These are phyloP conservation scores for Pangasius macronema DNA, from an alignment of 2,797 vertebrate species.

Conservation along the genomic window DNA sequence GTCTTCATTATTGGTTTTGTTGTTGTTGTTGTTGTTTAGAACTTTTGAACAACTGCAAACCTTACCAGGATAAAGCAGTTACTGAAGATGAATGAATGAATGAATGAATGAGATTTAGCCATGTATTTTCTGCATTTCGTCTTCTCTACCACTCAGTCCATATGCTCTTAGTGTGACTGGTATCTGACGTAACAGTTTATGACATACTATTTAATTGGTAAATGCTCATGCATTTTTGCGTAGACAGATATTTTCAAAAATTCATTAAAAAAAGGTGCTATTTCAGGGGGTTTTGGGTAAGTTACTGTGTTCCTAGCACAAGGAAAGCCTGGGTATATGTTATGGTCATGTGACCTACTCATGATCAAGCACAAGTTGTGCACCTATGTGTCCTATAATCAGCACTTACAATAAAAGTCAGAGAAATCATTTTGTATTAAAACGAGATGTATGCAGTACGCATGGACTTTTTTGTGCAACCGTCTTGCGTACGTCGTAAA, in stretches of 20 bases:
- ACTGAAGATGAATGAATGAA: too few relatives aligned
- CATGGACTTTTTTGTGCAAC: background rate
- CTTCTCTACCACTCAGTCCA: background rate
- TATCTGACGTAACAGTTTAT: background rate
- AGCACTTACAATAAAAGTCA: background rate
- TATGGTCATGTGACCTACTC: background rate
- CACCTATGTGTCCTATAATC: background rate
- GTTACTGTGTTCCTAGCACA: background rate
- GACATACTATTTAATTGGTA: too few relatives aligned
- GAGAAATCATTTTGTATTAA: background rate
- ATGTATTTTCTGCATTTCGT: too few relatives aligned
- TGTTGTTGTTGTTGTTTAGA: background rate
- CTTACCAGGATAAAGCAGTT: too few relatives aligned
- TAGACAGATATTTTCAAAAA: background rate
- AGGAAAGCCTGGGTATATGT: background rate
- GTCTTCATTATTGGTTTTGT: background rate
- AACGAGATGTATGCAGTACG: background rate
- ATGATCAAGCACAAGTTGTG: background rate
- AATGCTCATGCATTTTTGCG: too few relatives aligned
- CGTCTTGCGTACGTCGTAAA: background rate
- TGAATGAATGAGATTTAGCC: too few relatives aligned
- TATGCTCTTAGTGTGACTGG: background rate
- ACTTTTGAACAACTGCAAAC: background rate
- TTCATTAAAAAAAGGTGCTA: background rate
- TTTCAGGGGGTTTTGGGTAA: background rate